A percentile compares a stretch with the other conserved stretches of the same genome.
Conservation (phyloP, 2,113 vertebrate genomes). For the Plotosus lineatus region DNA sequence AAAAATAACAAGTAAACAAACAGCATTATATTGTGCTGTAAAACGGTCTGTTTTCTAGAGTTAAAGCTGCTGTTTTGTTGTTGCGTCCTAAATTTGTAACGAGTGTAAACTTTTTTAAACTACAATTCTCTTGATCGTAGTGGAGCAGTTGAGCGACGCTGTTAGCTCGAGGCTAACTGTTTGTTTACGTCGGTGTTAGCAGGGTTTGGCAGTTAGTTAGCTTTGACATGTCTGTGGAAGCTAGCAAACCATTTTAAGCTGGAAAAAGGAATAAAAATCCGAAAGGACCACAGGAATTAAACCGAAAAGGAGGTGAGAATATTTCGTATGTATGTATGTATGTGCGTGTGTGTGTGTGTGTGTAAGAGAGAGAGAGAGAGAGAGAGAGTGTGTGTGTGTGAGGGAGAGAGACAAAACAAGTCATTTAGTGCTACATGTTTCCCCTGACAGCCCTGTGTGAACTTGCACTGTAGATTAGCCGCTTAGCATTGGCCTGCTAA, state of each 20-base stretch:
- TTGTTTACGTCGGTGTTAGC: slow-evolving; percentile 30
- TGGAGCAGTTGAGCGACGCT: not conserved
- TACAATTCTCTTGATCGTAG: not conserved
- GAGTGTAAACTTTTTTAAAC: not conserved
- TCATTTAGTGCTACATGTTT: not conserved
- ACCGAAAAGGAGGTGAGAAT: not conserved
- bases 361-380: not conserved
- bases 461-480: slow-evolving; percentile 11
- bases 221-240: not conserved
- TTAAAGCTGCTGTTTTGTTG: not conserved
- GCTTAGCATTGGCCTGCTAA: slow-evolving; percentile 29
- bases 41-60: too few species aligned
- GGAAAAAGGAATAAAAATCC: not conserved
- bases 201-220: not conserved
- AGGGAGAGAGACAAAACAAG: not conserved
- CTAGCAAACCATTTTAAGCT: not conserved
- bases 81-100: not conserved
- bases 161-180: slow-evolving; percentile 4
- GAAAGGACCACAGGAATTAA: not conserved
- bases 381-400: not conserved
- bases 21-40: too few species aligned
- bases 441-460: not conserved
- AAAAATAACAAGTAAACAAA: not conserved
- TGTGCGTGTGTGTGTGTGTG: not conserved
- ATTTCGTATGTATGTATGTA: not conserved